Conservation (phyloP, 2,888 invertebrate species). For the Hirtodrosophila cameraria region DNA sequence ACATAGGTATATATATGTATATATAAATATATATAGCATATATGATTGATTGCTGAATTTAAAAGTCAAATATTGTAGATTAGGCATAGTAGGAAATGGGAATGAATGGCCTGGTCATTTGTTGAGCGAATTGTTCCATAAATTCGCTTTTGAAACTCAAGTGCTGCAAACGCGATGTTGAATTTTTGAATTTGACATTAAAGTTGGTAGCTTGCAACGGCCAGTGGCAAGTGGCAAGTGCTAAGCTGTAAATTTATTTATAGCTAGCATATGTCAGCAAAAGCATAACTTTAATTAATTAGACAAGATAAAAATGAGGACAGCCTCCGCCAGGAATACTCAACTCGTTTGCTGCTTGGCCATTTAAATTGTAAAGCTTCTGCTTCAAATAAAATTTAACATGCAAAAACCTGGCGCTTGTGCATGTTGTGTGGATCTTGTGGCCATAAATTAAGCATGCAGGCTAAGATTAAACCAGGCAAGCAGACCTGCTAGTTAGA, state of each 20-base stretch:
- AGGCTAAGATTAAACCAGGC: constrained; percentile 31
- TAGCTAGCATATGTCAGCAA: constrained; percentile 59
- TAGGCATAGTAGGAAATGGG: constrained; percentile 40
- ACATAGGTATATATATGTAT: no score
- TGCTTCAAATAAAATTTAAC: constrained; percentile 52
- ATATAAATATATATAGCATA: no score
- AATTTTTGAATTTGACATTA: constrained; percentile 47
- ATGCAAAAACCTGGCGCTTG: constrained; percentile 18
- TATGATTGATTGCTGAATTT: constrained; percentile 70
- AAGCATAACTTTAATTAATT: constrained; percentile 72
- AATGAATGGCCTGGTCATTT: constrained; percentile 34
- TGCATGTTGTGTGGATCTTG: constrained; percentile 24
- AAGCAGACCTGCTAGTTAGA: constrained; percentile 17
- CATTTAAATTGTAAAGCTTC: constrained; percentile 58
- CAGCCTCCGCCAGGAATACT: constrained; percentile 1
- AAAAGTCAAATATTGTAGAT: constrained; percentile 73
- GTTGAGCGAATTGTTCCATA: constrained; percentile 11
- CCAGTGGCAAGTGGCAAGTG: constrained; percentile 25
- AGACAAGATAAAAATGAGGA: constrained; percentile 57
- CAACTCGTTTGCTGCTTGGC: background rate
- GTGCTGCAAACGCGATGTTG: constrained; percentile 23
- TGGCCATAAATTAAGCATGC: constrained; percentile 56
- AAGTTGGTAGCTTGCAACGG: constrained; percentile 22
- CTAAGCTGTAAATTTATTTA: constrained; percentile 60
- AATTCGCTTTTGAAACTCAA: constrained; percentile 1